Percentiles rank a stretch among this genome's conserved stretches.
Conservation (phyloP, 2,888 invertebrate species). For the Tenthredo livida region DNA sequence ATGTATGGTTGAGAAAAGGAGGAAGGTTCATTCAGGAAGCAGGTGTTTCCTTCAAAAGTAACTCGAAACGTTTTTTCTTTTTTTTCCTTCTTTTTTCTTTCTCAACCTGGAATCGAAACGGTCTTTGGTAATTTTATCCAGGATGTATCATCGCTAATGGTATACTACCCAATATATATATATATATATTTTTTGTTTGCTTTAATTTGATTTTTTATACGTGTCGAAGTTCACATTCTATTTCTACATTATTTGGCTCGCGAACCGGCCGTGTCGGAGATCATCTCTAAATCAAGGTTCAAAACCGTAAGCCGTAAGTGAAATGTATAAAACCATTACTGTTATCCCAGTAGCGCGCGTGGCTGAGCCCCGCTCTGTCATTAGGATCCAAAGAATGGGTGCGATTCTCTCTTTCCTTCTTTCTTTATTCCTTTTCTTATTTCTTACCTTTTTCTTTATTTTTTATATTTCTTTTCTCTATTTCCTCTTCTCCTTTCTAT, state of each 20-base stretch:
- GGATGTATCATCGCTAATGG: neutral
- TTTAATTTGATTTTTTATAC: too few species aligned
- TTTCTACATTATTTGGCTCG: slow-evolving; percentile 1
- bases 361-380: slow-evolving; percentile 67
- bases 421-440: too few species aligned
- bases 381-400: slow-evolving; percentile 67
- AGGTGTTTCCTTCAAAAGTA: neutral
- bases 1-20: slow-evolving; percentile 22
- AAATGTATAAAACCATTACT: slow-evolving; percentile 71
- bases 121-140: neutral
- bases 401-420: slow-evolving; percentile 32
- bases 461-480: neutral
- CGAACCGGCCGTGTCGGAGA: neutral
- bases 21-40: slow-evolving; percentile 11
- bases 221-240: too few species aligned
- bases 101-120: neutral
- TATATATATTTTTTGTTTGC: too few species aligned
- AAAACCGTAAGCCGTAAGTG: slow-evolving; percentile 64
- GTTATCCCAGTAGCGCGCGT: slow-evolving; percentile 64
- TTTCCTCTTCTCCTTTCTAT: neutral
- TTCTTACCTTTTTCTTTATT: neutral
- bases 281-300: slow-evolving; percentile 60
- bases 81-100: neutral
- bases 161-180: too few species aligned
- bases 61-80: neutral